Percentiles rank a stretch among this genome's conserved stretches.
Evolutionary conservation across 2,113 vertebrate species (phyloP).

Genomic region (Oncorhynchus mykiss): DNA sequence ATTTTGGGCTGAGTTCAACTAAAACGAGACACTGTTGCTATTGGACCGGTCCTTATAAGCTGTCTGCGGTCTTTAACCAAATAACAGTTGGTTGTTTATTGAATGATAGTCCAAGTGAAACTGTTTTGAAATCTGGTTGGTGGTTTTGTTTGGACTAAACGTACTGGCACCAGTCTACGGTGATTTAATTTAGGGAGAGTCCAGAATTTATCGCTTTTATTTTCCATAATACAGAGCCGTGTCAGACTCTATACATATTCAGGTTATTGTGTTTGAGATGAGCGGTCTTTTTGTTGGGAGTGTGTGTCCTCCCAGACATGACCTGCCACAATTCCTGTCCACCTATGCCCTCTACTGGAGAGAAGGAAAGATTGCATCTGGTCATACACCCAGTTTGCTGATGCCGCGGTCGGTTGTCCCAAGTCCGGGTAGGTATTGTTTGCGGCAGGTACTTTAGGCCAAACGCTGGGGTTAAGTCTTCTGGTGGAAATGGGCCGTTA

Average conservation of each 20-base stretch:
- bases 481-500: too few relatives aligned
- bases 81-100: conserved; percentile 1
- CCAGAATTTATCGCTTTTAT: too few relatives aligned
- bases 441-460: too few relatives aligned
- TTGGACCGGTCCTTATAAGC: conserved; percentile 4
- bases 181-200: not conserved
- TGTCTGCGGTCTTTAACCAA: not conserved
- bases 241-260: not conserved
- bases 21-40: conserved; percentile 8
- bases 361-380: not conserved
- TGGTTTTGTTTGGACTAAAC: not conserved
- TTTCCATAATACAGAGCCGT: not conserved
- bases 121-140: not conserved
- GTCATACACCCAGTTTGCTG: not conserved
- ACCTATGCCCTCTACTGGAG: conserved; percentile 2
- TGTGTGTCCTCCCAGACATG: not conserved
- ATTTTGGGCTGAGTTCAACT: conserved; percentile 4
- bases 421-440: too few relatives aligned
- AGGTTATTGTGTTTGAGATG: not conserved
- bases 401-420: not conserved
- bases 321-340: not conserved
- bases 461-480: too few relatives aligned
- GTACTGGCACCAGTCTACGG: too few relatives aligned
- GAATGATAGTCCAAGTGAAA: conserved; percentile 6
- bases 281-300: not conserved